These are phyloP conservation scores for Stenopsyche tienmushanensis DNA, from an alignment of 1,140 invertebrate genomes.

Conservation along the genomic window DNA sequence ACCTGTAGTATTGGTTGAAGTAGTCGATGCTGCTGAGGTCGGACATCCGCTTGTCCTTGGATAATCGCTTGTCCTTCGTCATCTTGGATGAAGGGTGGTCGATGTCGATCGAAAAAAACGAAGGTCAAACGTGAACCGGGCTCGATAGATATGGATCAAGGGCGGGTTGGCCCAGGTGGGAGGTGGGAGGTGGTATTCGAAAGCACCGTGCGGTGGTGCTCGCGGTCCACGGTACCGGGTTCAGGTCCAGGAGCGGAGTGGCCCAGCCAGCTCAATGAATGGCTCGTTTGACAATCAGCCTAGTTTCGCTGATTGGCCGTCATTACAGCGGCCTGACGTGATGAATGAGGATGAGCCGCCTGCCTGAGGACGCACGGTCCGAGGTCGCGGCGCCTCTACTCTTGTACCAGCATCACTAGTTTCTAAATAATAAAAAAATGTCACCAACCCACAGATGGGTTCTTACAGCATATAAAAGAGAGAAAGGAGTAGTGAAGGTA, in stretches of 20 bases:
- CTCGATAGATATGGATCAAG: background rate
- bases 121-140: constrained; percentile 13
- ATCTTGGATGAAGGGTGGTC: constrained; percentile 9
- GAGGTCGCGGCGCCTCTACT: constrained; percentile 32
- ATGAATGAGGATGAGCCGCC: constrained; percentile 33
- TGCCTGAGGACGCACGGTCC: constrained; percentile 22
- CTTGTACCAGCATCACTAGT: constrained; percentile 33
- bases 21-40: constrained; percentile 58
- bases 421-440: background rate
- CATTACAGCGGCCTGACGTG: constrained; percentile 25
- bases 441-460: too few relatives aligned
- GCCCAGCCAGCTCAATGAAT: constrained; percentile 46
- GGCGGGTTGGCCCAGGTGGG: background rate
- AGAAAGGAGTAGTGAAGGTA: too few relatives aligned
- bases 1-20: constrained; percentile 63
- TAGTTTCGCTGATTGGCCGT: constrained; percentile 40
- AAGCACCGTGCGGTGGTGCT: background rate
- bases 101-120: constrained; percentile 41
- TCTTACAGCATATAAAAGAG: too few relatives aligned
- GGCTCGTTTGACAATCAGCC: constrained; percentile 34
- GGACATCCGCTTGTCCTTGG: constrained; percentile 50
- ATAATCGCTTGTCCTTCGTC: constrained; percentile 34
- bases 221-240: background rate
- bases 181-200: background rate
- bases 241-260: constrained; percentile 43